Conservation (phyloP, 2,888 invertebrate species). For the Drosophila silvestris region DNA sequence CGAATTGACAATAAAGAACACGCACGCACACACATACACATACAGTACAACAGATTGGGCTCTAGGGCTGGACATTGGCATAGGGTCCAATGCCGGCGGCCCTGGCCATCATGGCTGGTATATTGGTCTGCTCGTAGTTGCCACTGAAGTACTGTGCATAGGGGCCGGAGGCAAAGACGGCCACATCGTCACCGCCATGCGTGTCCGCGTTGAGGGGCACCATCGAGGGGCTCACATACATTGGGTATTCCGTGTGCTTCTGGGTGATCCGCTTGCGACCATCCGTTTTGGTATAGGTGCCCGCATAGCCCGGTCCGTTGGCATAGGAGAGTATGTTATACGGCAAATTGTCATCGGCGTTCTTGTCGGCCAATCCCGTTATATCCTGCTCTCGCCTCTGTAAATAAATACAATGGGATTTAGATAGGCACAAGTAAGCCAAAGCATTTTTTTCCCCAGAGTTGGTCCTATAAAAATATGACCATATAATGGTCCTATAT, state of each 20-base stretch:
- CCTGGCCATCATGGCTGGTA: slow-evolving; percentile 91
- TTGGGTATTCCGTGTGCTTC: slow-evolving; percentile 66
- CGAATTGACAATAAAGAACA: slow-evolving; percentile 20
- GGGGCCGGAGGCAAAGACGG: slow-evolving; percentile 91
- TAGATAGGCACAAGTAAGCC: neutral
- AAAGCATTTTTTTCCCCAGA: neutral
- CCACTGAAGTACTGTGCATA: slow-evolving; percentile 93
- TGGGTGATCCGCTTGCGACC: slow-evolving; percentile 74
- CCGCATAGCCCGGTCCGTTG: slow-evolving; percentile 89
- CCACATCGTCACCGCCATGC: slow-evolving; percentile 93
- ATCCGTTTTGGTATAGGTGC: slow-evolving; percentile 75
- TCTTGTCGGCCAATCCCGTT: slow-evolving; percentile 85
- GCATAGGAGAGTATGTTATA: slow-evolving; percentile 91
- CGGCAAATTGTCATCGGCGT: slow-evolving; percentile 87
- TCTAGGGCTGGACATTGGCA: slow-evolving; percentile 51
- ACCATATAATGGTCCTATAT: neutral
- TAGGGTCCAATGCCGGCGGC: slow-evolving; percentile 90
- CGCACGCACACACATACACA: neutral
- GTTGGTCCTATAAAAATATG: neutral
- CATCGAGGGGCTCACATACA: slow-evolving; percentile 87
- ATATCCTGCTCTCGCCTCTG: slow-evolving; percentile 87
- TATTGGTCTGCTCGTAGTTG: slow-evolving; percentile 91
- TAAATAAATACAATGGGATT: neutral
- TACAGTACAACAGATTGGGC: too few species aligned
- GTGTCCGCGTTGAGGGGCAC: slow-evolving; percentile 89